These are phyloP conservation scores for Drosophila albomicans DNA, from an alignment of 1,140 invertebrate genomes.

Conservation along the genomic window DNA sequence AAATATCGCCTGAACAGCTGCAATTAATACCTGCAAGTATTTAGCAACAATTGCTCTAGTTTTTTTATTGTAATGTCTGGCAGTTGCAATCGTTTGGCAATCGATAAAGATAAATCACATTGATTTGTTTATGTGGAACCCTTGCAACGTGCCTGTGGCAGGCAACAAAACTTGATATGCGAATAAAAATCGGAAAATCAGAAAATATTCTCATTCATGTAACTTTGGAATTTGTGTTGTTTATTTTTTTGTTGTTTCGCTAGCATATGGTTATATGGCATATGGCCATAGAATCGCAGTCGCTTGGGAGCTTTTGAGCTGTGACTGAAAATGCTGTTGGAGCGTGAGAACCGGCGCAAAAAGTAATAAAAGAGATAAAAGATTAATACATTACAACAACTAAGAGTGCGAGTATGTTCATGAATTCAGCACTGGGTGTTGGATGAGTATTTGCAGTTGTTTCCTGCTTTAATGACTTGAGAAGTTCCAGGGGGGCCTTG, in stretches of 20 bases:
- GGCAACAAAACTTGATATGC: constrained; percentile 9
- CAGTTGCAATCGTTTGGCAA: neutral
- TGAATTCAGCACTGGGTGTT: constrained; percentile 29
- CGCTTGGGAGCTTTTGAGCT: constrained; percentile 9
- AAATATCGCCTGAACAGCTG: neutral
- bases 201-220: constrained; percentile 24
- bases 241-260: neutral
- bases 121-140: constrained; percentile 8
- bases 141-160: constrained; percentile 47
- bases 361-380: constrained; percentile 26
- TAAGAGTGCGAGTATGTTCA: constrained; percentile 21
- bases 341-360: constrained; percentile 65
- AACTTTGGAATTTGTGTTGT: constrained; percentile 22
- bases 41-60: neutral
- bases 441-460: neutral
- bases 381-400: constrained; percentile 1
- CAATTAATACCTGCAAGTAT: neutral
- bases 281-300: constrained; percentile 20
- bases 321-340: constrained; percentile 47
- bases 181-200: constrained; percentile 25
- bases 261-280: constrained; percentile 3
- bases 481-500: constrained; percentile 1
- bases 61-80: neutral
- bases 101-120: constrained; percentile 10
- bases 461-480: constrained; percentile 21